A percentile compares a stretch with the other conserved stretches of the same genome.
Evolutionary conservation across 2,797 vertebrate genomes (phyloP).

Genomic region (Molossus molossus): DNA sequence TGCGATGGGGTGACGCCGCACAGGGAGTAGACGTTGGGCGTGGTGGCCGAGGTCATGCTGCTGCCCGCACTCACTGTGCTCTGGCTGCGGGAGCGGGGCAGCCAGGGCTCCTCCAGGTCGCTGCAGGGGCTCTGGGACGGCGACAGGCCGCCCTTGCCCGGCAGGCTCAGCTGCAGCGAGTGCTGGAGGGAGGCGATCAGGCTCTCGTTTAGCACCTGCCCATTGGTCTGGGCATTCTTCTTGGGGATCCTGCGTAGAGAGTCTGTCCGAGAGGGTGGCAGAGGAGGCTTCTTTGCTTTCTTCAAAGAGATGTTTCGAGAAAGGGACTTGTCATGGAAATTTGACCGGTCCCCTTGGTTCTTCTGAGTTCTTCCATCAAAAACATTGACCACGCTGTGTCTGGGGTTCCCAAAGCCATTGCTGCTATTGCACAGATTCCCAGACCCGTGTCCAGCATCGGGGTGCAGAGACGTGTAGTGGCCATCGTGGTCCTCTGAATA

Average conservation of each 20-base stretch:
- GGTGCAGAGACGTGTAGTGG: slow-evolving; percentile 93
- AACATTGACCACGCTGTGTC: slow-evolving; percentile 93
- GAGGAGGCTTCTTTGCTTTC: slow-evolving; percentile 96
- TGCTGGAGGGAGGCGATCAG: slow-evolving; percentile 97
- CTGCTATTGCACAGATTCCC: slow-evolving; percentile 88
- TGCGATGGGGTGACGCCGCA: slow-evolving; percentile 95
- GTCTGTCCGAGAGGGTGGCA: slow-evolving; percentile 96
- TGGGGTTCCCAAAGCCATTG: slow-evolving; percentile 91
- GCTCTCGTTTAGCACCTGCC: slow-evolving; percentile 94
- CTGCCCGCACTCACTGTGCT: slow-evolving; percentile 95
- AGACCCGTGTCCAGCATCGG: slow-evolving; percentile 92
- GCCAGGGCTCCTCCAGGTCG: slow-evolving; percentile 97
- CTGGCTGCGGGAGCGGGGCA: slow-evolving; percentile 95
- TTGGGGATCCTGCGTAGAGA: slow-evolving; percentile 94
- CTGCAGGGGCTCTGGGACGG: slow-evolving; percentile 97
- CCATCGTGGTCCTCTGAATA: slow-evolving; percentile 95
- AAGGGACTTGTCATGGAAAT: slow-evolving; percentile 93
- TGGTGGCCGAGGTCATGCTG: slow-evolving; percentile 93
- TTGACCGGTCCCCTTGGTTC: slow-evolving; percentile 89
- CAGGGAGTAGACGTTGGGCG: slow-evolving; percentile 93
- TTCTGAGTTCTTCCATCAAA: slow-evolving; percentile 92
- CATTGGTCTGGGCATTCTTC: slow-evolving; percentile 90
- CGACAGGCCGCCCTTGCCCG: slow-evolving; percentile 92
- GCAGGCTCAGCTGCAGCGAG: slow-evolving; percentile 95
- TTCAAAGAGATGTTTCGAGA: slow-evolving; percentile 96